These are phyloP conservation scores for Leptarthrus brevirostris DNA, from an alignment of 2,888 invertebrate genomes.

Conservation along the genomic window DNA sequence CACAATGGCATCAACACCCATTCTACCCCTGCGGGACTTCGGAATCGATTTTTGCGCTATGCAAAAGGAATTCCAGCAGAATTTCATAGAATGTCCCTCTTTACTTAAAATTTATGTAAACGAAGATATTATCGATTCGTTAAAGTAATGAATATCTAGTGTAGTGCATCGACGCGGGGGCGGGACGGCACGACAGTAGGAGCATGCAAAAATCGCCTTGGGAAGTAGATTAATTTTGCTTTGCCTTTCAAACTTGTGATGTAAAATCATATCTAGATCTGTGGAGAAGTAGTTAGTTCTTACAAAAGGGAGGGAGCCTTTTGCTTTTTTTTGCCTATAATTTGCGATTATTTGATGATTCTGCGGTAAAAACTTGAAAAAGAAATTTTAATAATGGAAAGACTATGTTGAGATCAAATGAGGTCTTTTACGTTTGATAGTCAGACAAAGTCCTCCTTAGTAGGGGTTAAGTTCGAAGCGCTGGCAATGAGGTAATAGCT, in stretches of 20 bases:
- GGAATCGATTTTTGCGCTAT: constrained; percentile 37
- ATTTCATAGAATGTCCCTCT: constrained; percentile 10
- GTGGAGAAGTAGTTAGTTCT: background rate
- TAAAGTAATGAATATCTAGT: constrained; percentile 28
- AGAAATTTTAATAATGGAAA: background rate
- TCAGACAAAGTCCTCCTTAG: no score
- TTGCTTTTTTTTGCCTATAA: background rate
- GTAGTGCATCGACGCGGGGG: background rate
- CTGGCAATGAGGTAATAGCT: no score
- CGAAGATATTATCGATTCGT: constrained; percentile 33
- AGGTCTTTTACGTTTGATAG: no score
- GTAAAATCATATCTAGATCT: background rate
- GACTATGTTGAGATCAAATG: no score
- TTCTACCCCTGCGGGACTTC: background rate
- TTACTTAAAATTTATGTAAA: constrained; percentile 30
- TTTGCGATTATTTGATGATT: background rate
- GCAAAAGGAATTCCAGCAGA: background rate
- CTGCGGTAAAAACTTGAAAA: background rate
- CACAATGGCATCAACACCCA: constrained; percentile 15
- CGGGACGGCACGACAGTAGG: background rate
- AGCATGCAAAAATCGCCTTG: background rate
- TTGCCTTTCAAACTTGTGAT: background rate
- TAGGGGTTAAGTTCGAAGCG: no score
- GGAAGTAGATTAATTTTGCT: background rate
- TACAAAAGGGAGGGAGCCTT: background rate